Percentiles rank a stretch among this genome's conserved stretches.
phyloP scores from a whole-genome alignment of 2,797 vertebrate species.

The Peromyscus attwateri region DNA sequence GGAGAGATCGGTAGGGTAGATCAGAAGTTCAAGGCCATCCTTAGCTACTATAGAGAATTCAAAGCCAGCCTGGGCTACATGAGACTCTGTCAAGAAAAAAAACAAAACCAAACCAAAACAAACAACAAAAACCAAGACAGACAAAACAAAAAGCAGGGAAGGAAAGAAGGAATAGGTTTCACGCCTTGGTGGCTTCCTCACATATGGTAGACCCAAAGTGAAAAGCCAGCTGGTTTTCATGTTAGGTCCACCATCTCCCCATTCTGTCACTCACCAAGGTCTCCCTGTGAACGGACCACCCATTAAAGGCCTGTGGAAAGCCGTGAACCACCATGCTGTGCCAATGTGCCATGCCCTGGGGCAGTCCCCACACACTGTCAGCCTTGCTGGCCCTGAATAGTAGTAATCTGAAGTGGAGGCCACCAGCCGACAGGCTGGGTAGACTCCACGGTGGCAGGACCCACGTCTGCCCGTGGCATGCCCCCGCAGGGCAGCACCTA shows the following conservation, averaged over 20 bases:
- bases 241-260: background rate
- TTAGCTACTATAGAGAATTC: background rate
- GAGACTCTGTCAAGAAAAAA: background rate
- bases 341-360: accelerated
- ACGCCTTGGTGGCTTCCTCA: background rate
- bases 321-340: background rate
- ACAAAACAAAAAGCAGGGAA: background rate
- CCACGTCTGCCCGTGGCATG: no score
- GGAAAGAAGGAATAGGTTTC: background rate
- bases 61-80: background rate
- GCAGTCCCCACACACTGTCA: accelerated
- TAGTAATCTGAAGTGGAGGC: background rate
- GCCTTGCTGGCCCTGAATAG: background rate
- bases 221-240: background rate
- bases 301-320: background rate
- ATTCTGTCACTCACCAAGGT: no score
- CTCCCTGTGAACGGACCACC: background rate
- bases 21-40: background rate
- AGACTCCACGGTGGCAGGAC: background rate
- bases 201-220: background rate
- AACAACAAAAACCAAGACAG: background rate
- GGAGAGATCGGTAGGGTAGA: background rate
- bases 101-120: background rate
- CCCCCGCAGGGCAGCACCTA: accelerated
- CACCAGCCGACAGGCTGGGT: background rate